Percentiles rank a stretch among this genome's conserved stretches.
phyloP scores from a whole-genome alignment of 1,140 invertebrate species.

The Procambarus virginalis region DNA sequence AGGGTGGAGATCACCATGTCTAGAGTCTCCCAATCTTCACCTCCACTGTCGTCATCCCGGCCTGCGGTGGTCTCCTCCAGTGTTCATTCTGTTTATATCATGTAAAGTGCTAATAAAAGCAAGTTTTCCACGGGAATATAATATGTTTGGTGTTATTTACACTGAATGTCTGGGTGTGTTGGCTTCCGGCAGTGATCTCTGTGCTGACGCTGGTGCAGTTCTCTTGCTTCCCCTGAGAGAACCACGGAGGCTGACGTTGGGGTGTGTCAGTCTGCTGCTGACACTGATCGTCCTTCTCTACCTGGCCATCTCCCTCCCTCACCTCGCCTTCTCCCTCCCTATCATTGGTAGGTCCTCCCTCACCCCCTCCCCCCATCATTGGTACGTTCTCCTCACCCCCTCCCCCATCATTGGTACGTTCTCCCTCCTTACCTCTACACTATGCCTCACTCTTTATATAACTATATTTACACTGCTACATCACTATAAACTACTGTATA shows the following conservation, averaged over 20 bases:
- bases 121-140: no score
- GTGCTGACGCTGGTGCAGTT: conserved; percentile 60
- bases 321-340: conserved; percentile 33
- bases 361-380: no score
- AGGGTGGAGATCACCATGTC: not conserved
- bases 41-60: conserved; percentile 7
- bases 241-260: conserved; percentile 30
- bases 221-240: conserved; percentile 57
- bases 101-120: no score
- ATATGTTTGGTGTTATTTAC: no score
- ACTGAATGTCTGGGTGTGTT: not conserved
- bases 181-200: conserved; percentile 30
- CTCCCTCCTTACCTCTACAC: no score
- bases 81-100: no score
- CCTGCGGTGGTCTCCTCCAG: conserved; percentile 11
- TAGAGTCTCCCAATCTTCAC: conserved; percentile 6
- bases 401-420: no score
- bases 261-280: conserved; percentile 24
- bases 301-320: conserved; percentile 37
- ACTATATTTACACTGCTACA: no score
- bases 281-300: conserved; percentile 47
- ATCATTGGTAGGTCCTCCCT: conserved; percentile 41
- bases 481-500: no score
- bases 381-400: no score
- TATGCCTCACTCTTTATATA: no score